Evolutionary conservation across 2,888 invertebrate genomes (phyloP).

Genomic region (Patella pellucida): DNA sequence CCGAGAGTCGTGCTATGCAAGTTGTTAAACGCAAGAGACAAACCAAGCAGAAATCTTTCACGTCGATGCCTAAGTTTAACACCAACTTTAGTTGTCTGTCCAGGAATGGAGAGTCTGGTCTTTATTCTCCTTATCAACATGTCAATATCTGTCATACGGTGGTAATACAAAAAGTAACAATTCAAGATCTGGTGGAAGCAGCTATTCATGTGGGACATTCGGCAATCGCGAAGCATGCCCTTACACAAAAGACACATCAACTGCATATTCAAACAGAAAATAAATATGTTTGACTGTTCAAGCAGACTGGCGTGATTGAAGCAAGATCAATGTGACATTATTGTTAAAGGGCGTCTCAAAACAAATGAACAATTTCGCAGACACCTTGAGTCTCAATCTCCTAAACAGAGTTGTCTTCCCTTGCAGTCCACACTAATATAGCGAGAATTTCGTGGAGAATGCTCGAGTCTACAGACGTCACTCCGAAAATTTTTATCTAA

Average conservation of each 20-base stretch:
- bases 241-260: slow-evolving; percentile 11
- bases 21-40: slow-evolving; percentile 20
- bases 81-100: not conserved
- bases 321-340: not conserved
- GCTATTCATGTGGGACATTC: slow-evolving; percentile 27
- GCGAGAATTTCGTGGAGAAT: too few species aligned
- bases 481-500: too few species aligned
- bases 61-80: not conserved
- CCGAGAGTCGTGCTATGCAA: slow-evolving; percentile 31
- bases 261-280: not conserved
- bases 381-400: not conserved
- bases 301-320: not conserved
- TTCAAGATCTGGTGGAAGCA: slow-evolving; percentile 11
- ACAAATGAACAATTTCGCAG: not conserved
- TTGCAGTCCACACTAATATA: too few species aligned
- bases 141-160: too few species aligned
- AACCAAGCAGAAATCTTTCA: not conserved
- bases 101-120: not conserved
- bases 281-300: not conserved
- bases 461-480: too few species aligned
- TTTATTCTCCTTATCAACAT: too few species aligned
- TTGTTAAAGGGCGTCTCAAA: not conserved
- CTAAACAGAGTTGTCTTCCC: too few species aligned
- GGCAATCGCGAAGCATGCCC: slow-evolving; percentile 27
- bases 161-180: too few species aligned